These are phyloP conservation scores for Amyelois transitella DNA, from an alignment of 1,140 invertebrate genomes.

Conservation along the genomic window DNA sequence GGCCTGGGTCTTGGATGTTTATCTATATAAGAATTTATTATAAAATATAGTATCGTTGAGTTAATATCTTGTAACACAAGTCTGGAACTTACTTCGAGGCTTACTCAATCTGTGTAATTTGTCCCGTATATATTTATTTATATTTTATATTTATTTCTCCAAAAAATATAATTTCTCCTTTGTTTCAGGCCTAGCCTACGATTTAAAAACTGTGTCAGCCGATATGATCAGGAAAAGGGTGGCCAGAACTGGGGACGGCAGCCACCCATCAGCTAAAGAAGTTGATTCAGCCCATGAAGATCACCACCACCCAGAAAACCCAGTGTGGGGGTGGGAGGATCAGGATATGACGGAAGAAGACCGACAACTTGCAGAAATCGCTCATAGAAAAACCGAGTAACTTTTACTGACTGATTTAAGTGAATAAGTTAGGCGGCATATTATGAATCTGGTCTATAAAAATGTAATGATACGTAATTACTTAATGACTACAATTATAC, in stretches of 20 bases:
- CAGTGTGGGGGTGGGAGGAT: conserved; percentile 72
- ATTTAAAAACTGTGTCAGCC: conserved; percentile 82
- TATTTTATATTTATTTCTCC: background rate
- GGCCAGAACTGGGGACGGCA: conserved; percentile 80
- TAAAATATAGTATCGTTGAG: too few relatives aligned
- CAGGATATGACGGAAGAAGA: conserved; percentile 68
- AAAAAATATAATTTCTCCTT: background rate
- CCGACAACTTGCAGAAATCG: conserved; percentile 54
- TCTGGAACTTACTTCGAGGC: background rate
- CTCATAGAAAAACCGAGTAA: conserved; percentile 38
- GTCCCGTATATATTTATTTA: too few relatives aligned
- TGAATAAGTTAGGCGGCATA: background rate
- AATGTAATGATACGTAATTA: too few relatives aligned
- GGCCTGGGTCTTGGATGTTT: too few relatives aligned
- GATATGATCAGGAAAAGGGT: conserved; percentile 79
- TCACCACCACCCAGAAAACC: conserved; percentile 63
- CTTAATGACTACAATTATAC: too few relatives aligned
- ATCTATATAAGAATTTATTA: too few relatives aligned
- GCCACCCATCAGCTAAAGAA: conserved; percentile 70
- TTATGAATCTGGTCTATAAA: background rate
- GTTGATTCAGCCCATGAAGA: conserved; percentile 45
- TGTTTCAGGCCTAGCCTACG: conserved; percentile 79
- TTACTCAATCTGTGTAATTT: too few relatives aligned
- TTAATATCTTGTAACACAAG: too few relatives aligned
- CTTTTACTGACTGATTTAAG: background rate